Evolutionary conservation across 2,797 vertebrate species (phyloP).

Genomic region (Melanotaenia parkinsoni): DNA sequence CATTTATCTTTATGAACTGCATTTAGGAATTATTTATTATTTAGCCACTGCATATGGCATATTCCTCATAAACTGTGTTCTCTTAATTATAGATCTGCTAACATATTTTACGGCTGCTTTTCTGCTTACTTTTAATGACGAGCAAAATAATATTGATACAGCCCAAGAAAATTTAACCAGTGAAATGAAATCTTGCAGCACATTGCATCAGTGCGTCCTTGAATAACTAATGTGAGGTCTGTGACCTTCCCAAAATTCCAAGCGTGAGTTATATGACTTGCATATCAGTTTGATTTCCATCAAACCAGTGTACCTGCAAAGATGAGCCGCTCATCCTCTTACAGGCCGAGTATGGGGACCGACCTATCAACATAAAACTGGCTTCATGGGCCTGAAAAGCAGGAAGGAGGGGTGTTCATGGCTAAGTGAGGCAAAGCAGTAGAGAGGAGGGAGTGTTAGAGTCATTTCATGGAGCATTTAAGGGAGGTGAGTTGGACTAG

Average conservation of each 20-base stretch:
- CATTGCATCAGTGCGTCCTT: no score
- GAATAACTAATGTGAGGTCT: not conserved
- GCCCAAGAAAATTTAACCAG: not conserved
- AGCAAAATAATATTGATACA: conserved; percentile 3
- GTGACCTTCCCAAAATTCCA: not conserved
- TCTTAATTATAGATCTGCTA: not conserved
- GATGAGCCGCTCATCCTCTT: conserved; percentile 35
- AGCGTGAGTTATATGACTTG: conserved; percentile 8
- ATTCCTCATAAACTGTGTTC: not conserved
- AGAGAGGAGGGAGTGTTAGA: conserved; percentile 61
- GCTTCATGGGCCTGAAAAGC: conserved; percentile 53
- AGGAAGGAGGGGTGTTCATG: conserved; percentile 52
- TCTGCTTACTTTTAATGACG: not conserved
- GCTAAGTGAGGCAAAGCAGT: conserved; percentile 65
- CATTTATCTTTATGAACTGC: not conserved
- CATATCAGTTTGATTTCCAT: not conserved
- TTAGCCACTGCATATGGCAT: no score
- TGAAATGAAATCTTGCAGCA: not conserved
- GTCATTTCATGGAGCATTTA: conserved; percentile 70
- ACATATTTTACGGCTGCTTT: not conserved
- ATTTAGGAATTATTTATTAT: not conserved
- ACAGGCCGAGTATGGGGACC: conserved; percentile 32
- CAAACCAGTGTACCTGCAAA: conserved; percentile 19
- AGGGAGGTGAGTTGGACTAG: conserved; percentile 41
- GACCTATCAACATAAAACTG: conserved; percentile 35